Evolutionary conservation across 2,888 invertebrate genomes (phyloP).

Genomic region (Cephus runcator): DNA sequence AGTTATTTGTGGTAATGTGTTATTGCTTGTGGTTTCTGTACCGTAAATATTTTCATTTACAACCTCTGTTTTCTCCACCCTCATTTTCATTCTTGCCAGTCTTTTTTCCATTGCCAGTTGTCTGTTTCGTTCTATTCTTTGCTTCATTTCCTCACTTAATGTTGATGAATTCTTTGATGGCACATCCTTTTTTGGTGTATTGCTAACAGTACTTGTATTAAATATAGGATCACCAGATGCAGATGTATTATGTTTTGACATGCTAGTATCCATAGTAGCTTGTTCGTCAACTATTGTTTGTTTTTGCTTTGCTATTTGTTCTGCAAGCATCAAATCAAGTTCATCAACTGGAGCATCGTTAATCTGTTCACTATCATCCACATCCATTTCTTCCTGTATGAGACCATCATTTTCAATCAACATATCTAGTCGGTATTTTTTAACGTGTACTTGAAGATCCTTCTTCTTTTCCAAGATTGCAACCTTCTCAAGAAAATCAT

Average conservation of each 20-base stretch:
- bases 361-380: conserved; percentile 64
- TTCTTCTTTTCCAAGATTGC: conserved; percentile 88
- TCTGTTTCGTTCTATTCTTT: conserved; percentile 77
- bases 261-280: neutral
- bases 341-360: conserved; percentile 70
- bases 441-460: conserved; percentile 78
- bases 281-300: conserved; percentile 12
- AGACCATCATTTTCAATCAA: conserved; percentile 46
- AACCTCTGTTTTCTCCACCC: conserved; percentile 15
- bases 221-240: neutral
- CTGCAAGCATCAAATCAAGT: conserved; percentile 73
- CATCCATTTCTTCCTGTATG: conserved; percentile 32
- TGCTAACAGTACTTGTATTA: conserved; percentile 4
- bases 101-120: conserved; percentile 74
- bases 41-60: neutral
- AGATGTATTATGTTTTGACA: conserved; percentile 5
- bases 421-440: conserved; percentile 74
- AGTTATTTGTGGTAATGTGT: neutral
- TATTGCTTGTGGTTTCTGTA: neutral
- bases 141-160: conserved; percentile 73
- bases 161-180: neutral
- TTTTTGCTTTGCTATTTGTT: conserved; percentile 70
- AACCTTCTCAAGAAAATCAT: conserved; percentile 81
- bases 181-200: conserved; percentile 4
- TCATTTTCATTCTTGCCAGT: conserved; percentile 67